Evolutionary conservation across 2,888 invertebrate genomes (phyloP).

Genomic region (Pristionchus japonicus): DNA sequence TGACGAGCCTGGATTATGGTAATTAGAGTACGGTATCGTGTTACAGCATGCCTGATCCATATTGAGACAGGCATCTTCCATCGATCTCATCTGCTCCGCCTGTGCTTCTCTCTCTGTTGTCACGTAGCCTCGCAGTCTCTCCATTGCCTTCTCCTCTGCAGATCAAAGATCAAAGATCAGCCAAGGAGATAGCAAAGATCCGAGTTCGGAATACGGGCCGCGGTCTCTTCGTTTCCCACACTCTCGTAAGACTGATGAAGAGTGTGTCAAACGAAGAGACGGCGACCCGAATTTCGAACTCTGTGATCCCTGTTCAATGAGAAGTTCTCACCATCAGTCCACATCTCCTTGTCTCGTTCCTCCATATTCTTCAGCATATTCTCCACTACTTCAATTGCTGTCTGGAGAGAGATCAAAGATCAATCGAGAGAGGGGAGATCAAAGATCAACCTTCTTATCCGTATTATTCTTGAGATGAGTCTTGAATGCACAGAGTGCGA

Average conservation of each 20-base stretch:
- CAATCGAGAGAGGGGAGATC: background rate
- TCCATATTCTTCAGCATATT: slow-evolving; percentile 41
- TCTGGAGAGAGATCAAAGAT: slow-evolving; percentile 42
- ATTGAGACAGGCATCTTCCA: slow-evolving; percentile 7
- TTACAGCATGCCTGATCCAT: slow-evolving; percentile 14
- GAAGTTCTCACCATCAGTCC: slow-evolving; percentile 32
- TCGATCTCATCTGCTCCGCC: background rate
- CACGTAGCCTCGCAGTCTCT: background rate
- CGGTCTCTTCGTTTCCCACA: no score
- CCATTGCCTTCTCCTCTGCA: slow-evolving; percentile 37
- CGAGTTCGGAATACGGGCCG: no score
- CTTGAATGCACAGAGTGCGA: slow-evolving; percentile 16
- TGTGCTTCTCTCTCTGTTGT: background rate
- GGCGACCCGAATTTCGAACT: no score
- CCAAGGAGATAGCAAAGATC: slow-evolving; percentile 7
- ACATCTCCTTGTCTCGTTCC: slow-evolving; percentile 44
- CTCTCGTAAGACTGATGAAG: no score
- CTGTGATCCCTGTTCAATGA: no score
- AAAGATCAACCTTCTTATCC: slow-evolving; percentile 21
- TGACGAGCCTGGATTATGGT: background rate
- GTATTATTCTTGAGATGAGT: slow-evolving; percentile 4
- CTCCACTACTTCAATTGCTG: slow-evolving; percentile 14
- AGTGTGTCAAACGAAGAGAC: no score
- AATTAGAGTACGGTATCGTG: background rate
- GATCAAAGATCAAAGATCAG: slow-evolving; percentile 41